phyloP scores from a whole-genome alignment of 2,888 invertebrate genomes.

The Timema cristinae region DNA sequence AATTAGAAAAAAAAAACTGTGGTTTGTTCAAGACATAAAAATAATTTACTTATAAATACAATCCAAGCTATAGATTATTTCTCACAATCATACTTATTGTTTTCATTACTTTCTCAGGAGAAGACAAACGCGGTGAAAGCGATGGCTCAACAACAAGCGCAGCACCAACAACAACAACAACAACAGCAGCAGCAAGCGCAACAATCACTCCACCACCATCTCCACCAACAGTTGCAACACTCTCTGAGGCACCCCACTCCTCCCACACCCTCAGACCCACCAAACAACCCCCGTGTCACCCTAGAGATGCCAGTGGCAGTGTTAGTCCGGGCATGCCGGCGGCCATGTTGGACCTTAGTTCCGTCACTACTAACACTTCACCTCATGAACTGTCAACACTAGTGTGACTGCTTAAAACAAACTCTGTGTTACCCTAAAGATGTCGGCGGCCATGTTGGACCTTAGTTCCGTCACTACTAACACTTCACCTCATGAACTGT shows the following conservation, averaged over 20 bases:
- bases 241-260: slow-evolving; percentile 30
- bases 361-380: slow-evolving; percentile 60
- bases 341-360: slow-evolving; percentile 58
- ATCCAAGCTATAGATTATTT: too few species aligned
- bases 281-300: slow-evolving; percentile 25
- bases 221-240: slow-evolving; percentile 20
- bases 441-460: slow-evolving; percentile 60
- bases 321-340: slow-evolving; percentile 62
- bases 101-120: slow-evolving; percentile 47
- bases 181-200: slow-evolving; percentile 37
- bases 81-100: too few species aligned
- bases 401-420: slow-evolving; percentile 47
- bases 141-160: slow-evolving; percentile 45
- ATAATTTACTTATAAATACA: too few species aligned
- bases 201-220: slow-evolving; percentile 13
- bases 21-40: too few species aligned
- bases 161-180: slow-evolving; percentile 39
- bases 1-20: too few species aligned
- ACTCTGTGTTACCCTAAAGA: slow-evolving; percentile 40
- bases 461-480: slow-evolving; percentile 60
- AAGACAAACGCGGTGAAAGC: slow-evolving; percentile 79
- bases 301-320: slow-evolving; percentile 55
- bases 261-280: slow-evolving; percentile 26
- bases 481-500: slow-evolving; percentile 63
- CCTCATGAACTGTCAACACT: slow-evolving; percentile 67